phyloP scores from a whole-genome alignment of 2,888 invertebrate species.

The Drosophila koepferae region DNA sequence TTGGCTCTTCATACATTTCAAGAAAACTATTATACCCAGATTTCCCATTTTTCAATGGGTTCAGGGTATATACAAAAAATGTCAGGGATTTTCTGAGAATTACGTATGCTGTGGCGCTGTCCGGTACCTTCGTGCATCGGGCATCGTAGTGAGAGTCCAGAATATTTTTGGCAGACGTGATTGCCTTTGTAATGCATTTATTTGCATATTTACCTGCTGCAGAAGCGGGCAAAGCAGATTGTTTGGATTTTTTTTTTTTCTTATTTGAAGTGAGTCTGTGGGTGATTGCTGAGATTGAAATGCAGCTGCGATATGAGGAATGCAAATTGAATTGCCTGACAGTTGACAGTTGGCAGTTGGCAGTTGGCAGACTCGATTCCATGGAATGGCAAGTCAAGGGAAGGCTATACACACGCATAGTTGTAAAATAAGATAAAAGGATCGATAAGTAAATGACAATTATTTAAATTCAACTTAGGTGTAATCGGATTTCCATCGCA shows the following conservation, averaged over 20 bases:
- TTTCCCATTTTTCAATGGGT: too few relatives aligned
- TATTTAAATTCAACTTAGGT: conserved; percentile 1
- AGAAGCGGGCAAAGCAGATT: conserved; percentile 19
- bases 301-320: conserved; percentile 32
- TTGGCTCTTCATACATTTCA: too few relatives aligned
- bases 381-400: not conserved
- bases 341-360: conserved; percentile 39
- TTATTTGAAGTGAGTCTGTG: conserved; percentile 29
- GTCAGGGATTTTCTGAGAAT: conserved; percentile 28
- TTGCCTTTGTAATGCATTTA: conserved; percentile 67
- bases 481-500: not conserved
- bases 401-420: not conserved
- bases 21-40: too few relatives aligned
- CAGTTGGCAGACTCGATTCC: conserved; percentile 43
- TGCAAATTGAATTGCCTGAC: conserved; percentile 58
- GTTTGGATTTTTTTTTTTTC: conserved; percentile 46
- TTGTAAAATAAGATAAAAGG: conserved; percentile 11
- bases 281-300: conserved; percentile 42
- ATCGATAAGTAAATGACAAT: conserved; percentile 30
- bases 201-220: conserved; percentile 74
- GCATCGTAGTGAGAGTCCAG: conserved; percentile 4
- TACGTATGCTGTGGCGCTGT: conserved; percentile 46
- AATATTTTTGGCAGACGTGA: conserved; percentile 55
- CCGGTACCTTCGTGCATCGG: not conserved
- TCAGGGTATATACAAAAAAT: too few relatives aligned